Percentiles rank a stretch among this genome's conserved stretches.
Conservation (phyloP, 1,140 invertebrate genomes). For the Drosophila nebulosa region DNA sequence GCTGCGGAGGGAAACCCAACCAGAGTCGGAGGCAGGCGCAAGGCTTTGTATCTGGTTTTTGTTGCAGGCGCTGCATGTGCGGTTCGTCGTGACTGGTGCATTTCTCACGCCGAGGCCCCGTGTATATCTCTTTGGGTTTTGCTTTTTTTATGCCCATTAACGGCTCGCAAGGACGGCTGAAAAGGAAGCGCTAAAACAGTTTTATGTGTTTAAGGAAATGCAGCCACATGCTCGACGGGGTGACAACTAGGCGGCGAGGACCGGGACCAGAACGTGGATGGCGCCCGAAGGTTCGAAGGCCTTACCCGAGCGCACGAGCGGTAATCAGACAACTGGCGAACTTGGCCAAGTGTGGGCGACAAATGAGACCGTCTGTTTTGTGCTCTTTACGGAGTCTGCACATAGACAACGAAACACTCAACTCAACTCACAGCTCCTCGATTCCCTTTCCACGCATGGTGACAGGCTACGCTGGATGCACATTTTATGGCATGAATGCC, state of each 20-base stretch:
- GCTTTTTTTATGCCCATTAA: conserved; percentile 58
- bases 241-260: conserved; percentile 29
- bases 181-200: conserved; percentile 61
- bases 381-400: conserved; percentile 32
- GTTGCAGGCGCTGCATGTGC: conserved; percentile 37
- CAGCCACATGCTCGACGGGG: conserved; percentile 36
- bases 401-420: neutral
- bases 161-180: conserved; percentile 48
- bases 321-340: conserved; percentile 57
- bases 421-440: neutral
- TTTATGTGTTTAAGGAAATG: conserved; percentile 66
- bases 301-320: conserved; percentile 22
- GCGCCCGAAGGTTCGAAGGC: neutral
- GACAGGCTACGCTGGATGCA: conserved; percentile 38
- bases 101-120: conserved; percentile 44
- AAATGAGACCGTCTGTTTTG: conserved; percentile 52
- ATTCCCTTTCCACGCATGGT: neutral
- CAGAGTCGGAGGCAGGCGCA: neutral
- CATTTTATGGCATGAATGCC: conserved; percentile 47
- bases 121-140: conserved; percentile 23
- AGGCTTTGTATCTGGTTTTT: conserved; percentile 48
- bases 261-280: neutral
- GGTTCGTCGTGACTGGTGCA: conserved; percentile 51
- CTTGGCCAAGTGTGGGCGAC: conserved; percentile 52
- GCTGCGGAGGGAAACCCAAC: neutral